Percentiles rank a stretch among this genome's conserved stretches.
Conservation (phyloP, 2,113 vertebrate species). For the Cynopterus brachyotis region DNA sequence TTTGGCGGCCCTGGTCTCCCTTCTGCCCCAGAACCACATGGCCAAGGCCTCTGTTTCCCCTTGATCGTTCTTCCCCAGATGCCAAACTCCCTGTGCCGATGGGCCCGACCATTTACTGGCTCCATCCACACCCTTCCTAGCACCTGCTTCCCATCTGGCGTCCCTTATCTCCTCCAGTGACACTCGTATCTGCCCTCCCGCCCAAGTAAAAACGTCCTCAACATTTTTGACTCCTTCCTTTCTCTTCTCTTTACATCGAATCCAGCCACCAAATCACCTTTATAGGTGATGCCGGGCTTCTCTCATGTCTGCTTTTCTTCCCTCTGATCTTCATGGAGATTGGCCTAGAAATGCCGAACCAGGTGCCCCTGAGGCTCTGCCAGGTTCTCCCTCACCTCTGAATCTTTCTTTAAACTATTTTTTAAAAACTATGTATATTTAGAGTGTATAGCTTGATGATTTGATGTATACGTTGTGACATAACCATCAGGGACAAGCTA, state of each 20-base stretch:
- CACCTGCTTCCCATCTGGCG: not conserved
- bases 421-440: not conserved
- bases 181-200: not conserved
- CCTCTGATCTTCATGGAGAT: not conserved
- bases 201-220: not conserved
- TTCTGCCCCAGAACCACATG: fast-evolving
- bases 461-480: not conserved
- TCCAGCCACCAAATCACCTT: not conserved
- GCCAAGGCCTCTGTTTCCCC: not conserved
- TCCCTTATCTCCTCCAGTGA: not conserved
- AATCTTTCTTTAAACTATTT: not conserved
- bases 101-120: not conserved
- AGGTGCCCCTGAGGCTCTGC: not conserved
- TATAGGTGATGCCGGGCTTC: not conserved
- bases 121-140: not conserved
- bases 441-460: not conserved
- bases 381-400: not conserved
- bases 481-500: not conserved
- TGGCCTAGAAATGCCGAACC: not conserved
- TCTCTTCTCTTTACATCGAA: not conserved
- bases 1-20: not conserved
- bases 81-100: fast-evolving
- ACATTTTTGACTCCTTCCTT: not conserved
- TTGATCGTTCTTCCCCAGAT: not conserved
- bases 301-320: not conserved